Percentiles rank a stretch among this genome's conserved stretches.
phyloP scores from a whole-genome alignment of 2,797 vertebrate species.

The Lerista edwardsae region DNA sequence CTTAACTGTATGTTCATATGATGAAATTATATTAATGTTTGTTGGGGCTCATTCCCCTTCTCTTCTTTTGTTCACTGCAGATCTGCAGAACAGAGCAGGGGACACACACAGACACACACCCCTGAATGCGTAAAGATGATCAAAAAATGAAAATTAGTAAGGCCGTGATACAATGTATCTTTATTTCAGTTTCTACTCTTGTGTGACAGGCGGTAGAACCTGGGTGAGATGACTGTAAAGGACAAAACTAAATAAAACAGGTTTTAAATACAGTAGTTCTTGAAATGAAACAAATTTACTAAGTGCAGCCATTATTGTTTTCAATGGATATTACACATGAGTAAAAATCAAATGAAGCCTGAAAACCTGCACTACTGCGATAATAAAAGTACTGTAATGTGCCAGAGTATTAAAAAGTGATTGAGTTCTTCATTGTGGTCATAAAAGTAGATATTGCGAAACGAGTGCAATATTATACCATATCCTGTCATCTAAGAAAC shows the following conservation, averaged over 20 bases:
- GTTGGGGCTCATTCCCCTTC: conserved; percentile 35
- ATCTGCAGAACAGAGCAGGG: not conserved
- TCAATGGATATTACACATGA: conserved; percentile 46
- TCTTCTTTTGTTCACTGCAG: conserved; percentile 11
- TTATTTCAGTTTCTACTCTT: conserved; percentile 46
- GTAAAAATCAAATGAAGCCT: conserved; percentile 52
- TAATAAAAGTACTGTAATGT: conserved; percentile 58
- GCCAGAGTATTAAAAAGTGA: conserved; percentile 49
- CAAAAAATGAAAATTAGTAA: conserved; percentile 33
- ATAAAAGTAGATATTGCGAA: conserved; percentile 46
- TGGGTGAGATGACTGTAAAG: conserved; percentile 44
- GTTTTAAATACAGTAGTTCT: conserved; percentile 57
- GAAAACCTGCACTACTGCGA: conserved; percentile 36
- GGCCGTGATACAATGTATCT: conserved; percentile 16
- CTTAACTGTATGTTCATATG: not conserved
- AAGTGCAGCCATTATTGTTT: conserved; percentile 63
- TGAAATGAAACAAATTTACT: conserved; percentile 62
- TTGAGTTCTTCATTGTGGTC: conserved; percentile 51
- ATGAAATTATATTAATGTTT: not conserved
- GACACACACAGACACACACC: no score
- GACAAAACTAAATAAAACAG: conserved; percentile 62
- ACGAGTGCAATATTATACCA: conserved; percentile 43
- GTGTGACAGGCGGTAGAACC: conserved; percentile 42
- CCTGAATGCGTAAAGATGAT: not conserved
- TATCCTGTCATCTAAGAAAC: conserved; percentile 35